These are phyloP conservation scores for Wasmannia auropunctata DNA, from an alignment of 1,140 invertebrate species.

Conservation along the genomic window DNA sequence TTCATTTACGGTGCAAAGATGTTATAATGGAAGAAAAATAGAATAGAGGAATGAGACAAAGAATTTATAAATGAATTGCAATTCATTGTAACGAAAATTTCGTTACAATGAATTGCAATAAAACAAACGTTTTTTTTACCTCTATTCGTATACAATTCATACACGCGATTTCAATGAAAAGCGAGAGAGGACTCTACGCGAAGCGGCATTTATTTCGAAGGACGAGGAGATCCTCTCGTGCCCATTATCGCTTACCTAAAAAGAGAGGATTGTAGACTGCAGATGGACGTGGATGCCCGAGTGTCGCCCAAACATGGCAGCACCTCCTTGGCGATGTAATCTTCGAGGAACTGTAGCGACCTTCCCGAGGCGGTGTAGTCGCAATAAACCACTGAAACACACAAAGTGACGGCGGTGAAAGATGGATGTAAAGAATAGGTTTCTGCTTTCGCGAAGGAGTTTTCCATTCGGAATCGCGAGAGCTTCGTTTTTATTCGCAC, in stretches of 20 bases:
- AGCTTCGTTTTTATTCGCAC: neutral
- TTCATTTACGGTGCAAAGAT: neutral
- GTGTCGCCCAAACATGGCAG: slow-evolving; percentile 94
- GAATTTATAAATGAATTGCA: neutral
- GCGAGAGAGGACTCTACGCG: neutral
- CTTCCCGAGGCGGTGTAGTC: slow-evolving; percentile 94
- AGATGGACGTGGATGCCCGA: slow-evolving; percentile 93
- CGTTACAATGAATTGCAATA: neutral
- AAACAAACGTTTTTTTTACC: neutral
- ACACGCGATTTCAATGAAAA: neutral
- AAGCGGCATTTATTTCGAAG: neutral
- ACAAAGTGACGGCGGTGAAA: slow-evolving; percentile 29
- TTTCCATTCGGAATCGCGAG: neutral
- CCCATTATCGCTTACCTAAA: slow-evolving; percentile 88
- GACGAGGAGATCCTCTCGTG: neutral
- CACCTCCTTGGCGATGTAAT: slow-evolving; percentile 93
- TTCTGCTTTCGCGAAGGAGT: neutral
- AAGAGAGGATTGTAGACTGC: slow-evolving; percentile 94
- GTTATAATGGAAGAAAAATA: neutral
- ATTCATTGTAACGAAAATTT: too few relatives aligned
- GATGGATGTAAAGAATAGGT: slow-evolving; percentile 17
- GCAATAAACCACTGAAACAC: slow-evolving; percentile 91
- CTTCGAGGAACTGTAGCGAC: slow-evolving; percentile 94
- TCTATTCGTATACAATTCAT: neutral
- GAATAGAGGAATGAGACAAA: neutral